Evolutionary conservation across 2,113 vertebrate genomes (phyloP).

Genomic region (Marcusenius ussheri): DNA sequence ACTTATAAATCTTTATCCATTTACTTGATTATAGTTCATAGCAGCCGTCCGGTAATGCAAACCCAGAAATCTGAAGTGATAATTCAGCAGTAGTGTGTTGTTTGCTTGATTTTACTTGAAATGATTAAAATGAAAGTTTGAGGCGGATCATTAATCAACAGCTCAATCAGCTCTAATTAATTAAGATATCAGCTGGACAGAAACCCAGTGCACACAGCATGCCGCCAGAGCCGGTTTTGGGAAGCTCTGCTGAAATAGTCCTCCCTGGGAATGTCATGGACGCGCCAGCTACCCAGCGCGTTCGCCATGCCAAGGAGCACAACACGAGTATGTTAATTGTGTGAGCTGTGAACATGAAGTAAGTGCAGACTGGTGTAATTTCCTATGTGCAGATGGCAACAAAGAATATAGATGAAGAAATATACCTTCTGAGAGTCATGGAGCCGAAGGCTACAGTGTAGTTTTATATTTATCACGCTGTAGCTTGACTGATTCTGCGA

Average conservation of each 20-base stretch:
- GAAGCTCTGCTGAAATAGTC: not conserved
- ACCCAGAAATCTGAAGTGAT: not conserved
- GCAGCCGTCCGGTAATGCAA: not conserved
- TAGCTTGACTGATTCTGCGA: not conserved
- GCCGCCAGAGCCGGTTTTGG: not conserved
- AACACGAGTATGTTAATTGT: not conserved
- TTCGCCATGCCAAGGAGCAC: not conserved
- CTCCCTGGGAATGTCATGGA: not conserved
- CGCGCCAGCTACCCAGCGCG: not conserved
- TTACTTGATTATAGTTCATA: not conserved
- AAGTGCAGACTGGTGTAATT: not conserved
- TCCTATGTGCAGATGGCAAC: not conserved
- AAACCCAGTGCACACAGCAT: not conserved
- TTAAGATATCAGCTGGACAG: not conserved
- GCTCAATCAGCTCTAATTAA: conserved; percentile 3
- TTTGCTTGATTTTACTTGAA: not conserved
- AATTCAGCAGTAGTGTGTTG: not conserved
- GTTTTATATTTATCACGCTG: not conserved
- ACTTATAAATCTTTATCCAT: not conserved
- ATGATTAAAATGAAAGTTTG: not conserved
- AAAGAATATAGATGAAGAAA: not conserved
- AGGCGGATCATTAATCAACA: not conserved
- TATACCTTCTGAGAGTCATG: not conserved
- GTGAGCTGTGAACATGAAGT: not conserved
- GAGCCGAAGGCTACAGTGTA: not conserved